Evolutionary conservation across 2,113 vertebrate genomes (phyloP), one percentile per base, ranked within the genome.

Genomic region (Eleginops maclovinus): DNA sequence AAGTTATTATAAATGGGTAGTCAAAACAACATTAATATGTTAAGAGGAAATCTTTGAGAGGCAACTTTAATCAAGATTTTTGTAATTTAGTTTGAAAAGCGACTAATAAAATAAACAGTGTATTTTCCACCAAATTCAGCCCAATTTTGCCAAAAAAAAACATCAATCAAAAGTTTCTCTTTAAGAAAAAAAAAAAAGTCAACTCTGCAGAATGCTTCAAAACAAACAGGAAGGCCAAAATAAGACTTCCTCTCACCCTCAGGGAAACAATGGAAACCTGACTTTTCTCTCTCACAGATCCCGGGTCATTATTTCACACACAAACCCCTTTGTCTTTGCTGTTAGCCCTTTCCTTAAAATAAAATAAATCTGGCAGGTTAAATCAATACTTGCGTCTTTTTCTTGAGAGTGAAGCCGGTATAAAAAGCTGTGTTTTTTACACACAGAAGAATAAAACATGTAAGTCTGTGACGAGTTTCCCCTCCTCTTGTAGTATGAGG

Each of bases 371-470:
- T 71, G 84, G 53, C 69, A 80, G 68, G 59, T 87, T 81, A 71
- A 40, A 66, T 70, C 73, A 36, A 62, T 44, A 79, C 16, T 24
- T 67, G 46, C 5, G 2, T 65, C 24, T 17, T 64, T 49, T 65
- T 65, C 62, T 65, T 24, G 62, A 65, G 46, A 50, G 55, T 62
- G 43, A 72, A 90, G 84, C 76, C 46, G 9, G 50, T 92, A 93
- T 68, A 90, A 94, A 93, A 94, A 90, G 90, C 82, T 88, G 75
- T 56, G 65, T 70, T 82, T 21, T 41, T 40, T 19, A 70, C 73
- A 84, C 80, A 90, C 63, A 36, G 7, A 36, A 76, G 64, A 87
- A 79, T 54, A 72, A 87, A 81, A 80, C 7, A 53, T 16, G 59
- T 15, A 10, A 79, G 82, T 83, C 61, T 10, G 10, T 56, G 55